Evolutionary conservation across 2,888 invertebrate genomes (phyloP).

Genomic region (Ametastegia equiseti): DNA sequence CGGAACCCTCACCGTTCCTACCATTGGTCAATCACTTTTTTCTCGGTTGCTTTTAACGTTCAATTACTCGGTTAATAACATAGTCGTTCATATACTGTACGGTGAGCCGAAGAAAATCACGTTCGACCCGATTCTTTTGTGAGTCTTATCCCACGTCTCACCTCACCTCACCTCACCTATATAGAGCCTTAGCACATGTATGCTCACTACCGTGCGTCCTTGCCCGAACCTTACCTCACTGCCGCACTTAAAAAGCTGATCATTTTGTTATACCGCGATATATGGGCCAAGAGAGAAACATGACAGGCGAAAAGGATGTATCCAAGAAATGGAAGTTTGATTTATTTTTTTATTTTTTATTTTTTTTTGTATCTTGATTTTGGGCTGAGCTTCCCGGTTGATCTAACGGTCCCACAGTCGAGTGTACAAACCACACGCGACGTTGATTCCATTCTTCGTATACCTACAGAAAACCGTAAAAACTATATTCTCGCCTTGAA

Average conservation of each 20-base stretch:
- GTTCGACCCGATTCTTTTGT: conserved; percentile 39
- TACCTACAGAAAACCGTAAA: not conserved
- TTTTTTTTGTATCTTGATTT: not conserved
- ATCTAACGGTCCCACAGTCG: not conserved
- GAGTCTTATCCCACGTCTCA: not conserved
- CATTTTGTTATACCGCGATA: not conserved
- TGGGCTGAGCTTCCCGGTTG: not conserved
- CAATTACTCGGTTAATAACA: not conserved
- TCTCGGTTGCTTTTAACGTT: not conserved
- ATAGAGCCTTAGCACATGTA: not conserved
- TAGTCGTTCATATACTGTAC: conserved; percentile 17
- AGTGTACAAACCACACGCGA: not conserved
- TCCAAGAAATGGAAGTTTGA: not conserved
- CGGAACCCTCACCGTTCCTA: conserved; percentile 3
- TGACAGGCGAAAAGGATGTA: not conserved
- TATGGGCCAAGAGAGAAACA: not conserved
- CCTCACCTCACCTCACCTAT: not conserved
- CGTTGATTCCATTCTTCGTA: not conserved
- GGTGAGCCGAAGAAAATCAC: conserved; percentile 32
- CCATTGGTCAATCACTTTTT: not conserved
- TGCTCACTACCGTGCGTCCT: not conserved
- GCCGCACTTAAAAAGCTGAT: not conserved
- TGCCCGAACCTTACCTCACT: not conserved
- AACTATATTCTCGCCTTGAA: not conserved
- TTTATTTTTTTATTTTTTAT: not conserved